Base-by-base conservation (phyloP, 92 coral and sea anemone genomes). In the Epizoanthus fatuus region DNA sequence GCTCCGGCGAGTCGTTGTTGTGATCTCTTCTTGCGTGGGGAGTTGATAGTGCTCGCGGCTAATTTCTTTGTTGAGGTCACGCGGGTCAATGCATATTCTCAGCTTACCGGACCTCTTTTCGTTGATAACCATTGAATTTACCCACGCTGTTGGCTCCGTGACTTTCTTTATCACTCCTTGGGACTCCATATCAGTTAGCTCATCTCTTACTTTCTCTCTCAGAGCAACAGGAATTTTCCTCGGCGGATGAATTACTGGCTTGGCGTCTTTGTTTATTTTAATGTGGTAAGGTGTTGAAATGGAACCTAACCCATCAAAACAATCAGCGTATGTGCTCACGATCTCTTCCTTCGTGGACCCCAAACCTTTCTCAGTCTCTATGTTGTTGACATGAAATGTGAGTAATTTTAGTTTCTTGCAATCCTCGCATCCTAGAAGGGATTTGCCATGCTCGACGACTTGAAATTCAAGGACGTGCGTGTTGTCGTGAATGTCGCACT, bases 21-120 rank as follows among this genome's bases (percentile, higher is more conserved):
- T 84, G 72, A 88, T 92, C 59, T 92, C 94, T 49, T 92, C 79
- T 62, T 88, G 95, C 7, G 95, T 92, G 13, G 95, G 92, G 0
- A 92, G 66, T 66, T 92, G 92, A 75, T 92, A 84, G 59, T 88
- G 87, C 51, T 92, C 92, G 5, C 90, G 64, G 52, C 13, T 52
- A 12, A 85, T 25, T 1, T 84, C 95, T 40, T 88, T 92, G 82
- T 88, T 92, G 7, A 88, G 90, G 79, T 92, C 88, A 9, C 86
- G 87, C 9, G 92, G 95, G 74, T 88, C 92, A 47, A 92, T 92
- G 74, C 95, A 92, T 3, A 83, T 84, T 47, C 92, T 69, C 10
- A 91, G 87, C 52, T 88, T 79, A 47, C 89, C 94, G 14, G 87
- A 79, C 10, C 62, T 67, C 60, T 87, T 91, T 67, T 90, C 89